Base-by-base conservation (phyloP, 2,888 invertebrate genomes). In the Didymodactylos carnosus region DNA sequence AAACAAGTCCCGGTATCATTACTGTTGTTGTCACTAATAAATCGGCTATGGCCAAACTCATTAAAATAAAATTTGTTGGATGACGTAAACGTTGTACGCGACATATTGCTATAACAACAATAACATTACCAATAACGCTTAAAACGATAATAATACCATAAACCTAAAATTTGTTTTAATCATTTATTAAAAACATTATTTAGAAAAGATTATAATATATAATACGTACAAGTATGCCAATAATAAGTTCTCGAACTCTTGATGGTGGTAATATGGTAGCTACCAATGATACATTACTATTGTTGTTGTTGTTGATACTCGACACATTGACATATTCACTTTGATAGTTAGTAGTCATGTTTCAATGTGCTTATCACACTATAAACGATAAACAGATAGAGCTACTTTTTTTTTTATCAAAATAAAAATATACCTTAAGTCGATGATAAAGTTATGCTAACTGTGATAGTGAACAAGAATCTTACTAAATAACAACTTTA, bases 41-140 rank as follows among this genome's bases (percentile, higher is more conserved):
- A 46, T 74, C 74, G n/a, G 74, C 69, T 1, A 74, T 71, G 7
- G 74, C 74, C 16, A 74, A 46, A 62, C 71, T 71, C 25, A 74
- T 51, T 4, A 74, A 39, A 25, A 74, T 71, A 53, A 71, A 74
- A 41, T 74, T 74, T 27, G 74, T 74, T 11, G 71, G 62, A 29
- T 72, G 71, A 27, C 71, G 71, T 7, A 74, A 16, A 11, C 71
- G 74, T 43, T 74, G 71, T n/a, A 71, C 71, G 41, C 71, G 53
- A 39, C 71, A 53, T 49, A 74, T 72, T 3, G 71, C 74, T 0
- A 71, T 43, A n/a, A 74, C 74, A 25, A 74, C 74, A 19, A 74
- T 51, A 13, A 49, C 46, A 69, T 74, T 74, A 29, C 74, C 74
- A 29, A 74, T 74, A 7, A 74, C 25, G 39, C 62, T 69, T 71